Evolutionary conservation across 2,113 vertebrate species (phyloP), one percentile per base, ranked within the genome.

Genomic region (Garra rufa): DNA sequence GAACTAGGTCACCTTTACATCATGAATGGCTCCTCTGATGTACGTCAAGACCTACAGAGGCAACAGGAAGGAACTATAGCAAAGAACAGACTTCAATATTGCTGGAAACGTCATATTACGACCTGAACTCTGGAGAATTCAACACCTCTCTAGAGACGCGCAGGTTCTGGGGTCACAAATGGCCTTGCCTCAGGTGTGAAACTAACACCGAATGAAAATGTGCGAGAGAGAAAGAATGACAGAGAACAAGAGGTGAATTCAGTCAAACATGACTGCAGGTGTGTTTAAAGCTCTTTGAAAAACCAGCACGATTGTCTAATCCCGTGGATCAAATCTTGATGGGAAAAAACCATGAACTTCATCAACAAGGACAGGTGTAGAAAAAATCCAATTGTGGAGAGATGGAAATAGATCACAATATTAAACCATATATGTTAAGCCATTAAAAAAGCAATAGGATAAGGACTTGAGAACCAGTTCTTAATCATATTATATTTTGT

Each of bases 141-240:
- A 90, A 91, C 89, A 92, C 92, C 93, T 17, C 57, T 93, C 92
- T 91, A 86, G 85, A 93, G 91, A 92, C 88, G 14, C 90, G 88
- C 91, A 92, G 89, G 88, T 92, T 94, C 91, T 92, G 92, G 91
- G 93, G 92, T 92, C 92, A 93, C 92, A 91, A 92, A 89, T 89
- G 89, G 84, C 89, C 86, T 82, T 87, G 91, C 92, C 92, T 92
- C 85, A 69, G 89, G 93, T 80, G 91, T 92, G 92, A 93, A 93
- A 93, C 93, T 92, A 94, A 94, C 92, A 93, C 93, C 61, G n/a
- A 43, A 86, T 67, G 75, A 89, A 91, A 90, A 88, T 88, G 88
- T 87, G 87, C 86, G 86, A 59, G 6, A n/a, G 21, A 48, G 43
- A 65, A 74, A 71, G 69, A 73, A 73, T 73, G 69, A 44, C 63